Evolutionary conservation across 2,888 invertebrate species (phyloP).

Genomic region (Andrena chrysosceles): DNA sequence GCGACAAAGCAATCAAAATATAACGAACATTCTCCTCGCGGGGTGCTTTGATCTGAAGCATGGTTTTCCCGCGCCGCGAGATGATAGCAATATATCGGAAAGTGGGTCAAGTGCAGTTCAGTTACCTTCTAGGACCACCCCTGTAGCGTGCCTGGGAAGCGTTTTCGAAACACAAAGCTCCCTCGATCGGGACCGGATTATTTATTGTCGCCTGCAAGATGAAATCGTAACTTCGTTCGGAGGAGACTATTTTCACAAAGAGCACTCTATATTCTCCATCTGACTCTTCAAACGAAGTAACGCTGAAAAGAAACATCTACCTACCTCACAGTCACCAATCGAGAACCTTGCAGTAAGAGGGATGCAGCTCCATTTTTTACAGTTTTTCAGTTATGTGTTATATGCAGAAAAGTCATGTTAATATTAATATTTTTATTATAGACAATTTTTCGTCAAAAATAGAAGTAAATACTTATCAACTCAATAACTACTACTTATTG

Average conservation of each 20-base stretch:
- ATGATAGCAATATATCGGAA: conserved; percentile 50
- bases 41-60: conserved; percentile 51
- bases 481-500: too few relatives aligned
- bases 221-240: not conserved
- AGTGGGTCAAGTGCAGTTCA: conserved; percentile 70
- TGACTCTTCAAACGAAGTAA: not conserved
- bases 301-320: too few relatives aligned
- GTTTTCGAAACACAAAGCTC: conserved; percentile 57
- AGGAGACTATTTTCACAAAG: not conserved
- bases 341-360: too few relatives aligned
- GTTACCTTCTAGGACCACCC: conserved; percentile 53
- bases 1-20: conserved; percentile 50
- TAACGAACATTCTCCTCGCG: conserved; percentile 27
- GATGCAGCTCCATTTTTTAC: too few relatives aligned
- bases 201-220: not conserved
- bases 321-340: too few relatives aligned
- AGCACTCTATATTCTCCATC: not conserved
- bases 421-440: too few relatives aligned
- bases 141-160: conserved; percentile 41
- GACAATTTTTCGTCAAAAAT: too few relatives aligned
- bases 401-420: too few relatives aligned
- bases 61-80: conserved; percentile 42
- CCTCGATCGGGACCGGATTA: conserved; percentile 26
- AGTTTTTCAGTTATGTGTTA: too few relatives aligned
- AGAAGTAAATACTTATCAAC: too few relatives aligned